Percentiles rank a stretch among this genome's conserved stretches.
Conservation (phyloP, 2,797 vertebrate genomes). For the Catamblyrhynchus diadema region DNA sequence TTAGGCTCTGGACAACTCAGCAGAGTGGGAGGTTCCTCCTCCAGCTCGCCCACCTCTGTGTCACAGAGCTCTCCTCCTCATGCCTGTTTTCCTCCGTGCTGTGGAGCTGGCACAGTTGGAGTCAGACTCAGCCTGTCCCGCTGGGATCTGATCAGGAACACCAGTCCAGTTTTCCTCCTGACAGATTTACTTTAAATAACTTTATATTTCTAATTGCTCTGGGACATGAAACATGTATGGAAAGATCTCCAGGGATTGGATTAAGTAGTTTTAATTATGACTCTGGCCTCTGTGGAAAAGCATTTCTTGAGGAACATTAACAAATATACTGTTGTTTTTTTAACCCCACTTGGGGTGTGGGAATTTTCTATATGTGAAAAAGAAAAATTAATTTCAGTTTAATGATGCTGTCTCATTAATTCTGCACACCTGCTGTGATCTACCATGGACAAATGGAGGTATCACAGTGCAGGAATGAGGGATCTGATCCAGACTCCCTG, state of each 20-base stretch:
- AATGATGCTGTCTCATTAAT: not conserved
- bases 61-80: not conserved
- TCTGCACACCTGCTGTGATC: not conserved
- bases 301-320: not conserved
- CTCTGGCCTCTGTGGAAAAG: not conserved
- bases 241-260: slow-evolving; percentile 22
- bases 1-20: not conserved
- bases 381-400: not conserved
- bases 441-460: fast-evolving
- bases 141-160: slow-evolving; percentile 8
- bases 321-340: not conserved
- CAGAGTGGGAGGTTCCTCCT: not conserved
- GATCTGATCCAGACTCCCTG: not conserved
- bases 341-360: not conserved
- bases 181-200: slow-evolving; percentile 15
- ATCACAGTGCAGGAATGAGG: fast-evolving
- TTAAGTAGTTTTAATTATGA: slow-evolving; percentile 47
- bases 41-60: not conserved
- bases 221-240: slow-evolving; percentile 24
- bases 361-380: not conserved
- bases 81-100: not conserved
- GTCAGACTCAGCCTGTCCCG: not conserved
- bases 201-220: slow-evolving; percentile 37
- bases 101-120: not conserved
- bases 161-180: slow-evolving; percentile 42